Conservation (phyloP, 2,113 vertebrate species). For the Spilogale gracilis region DNA sequence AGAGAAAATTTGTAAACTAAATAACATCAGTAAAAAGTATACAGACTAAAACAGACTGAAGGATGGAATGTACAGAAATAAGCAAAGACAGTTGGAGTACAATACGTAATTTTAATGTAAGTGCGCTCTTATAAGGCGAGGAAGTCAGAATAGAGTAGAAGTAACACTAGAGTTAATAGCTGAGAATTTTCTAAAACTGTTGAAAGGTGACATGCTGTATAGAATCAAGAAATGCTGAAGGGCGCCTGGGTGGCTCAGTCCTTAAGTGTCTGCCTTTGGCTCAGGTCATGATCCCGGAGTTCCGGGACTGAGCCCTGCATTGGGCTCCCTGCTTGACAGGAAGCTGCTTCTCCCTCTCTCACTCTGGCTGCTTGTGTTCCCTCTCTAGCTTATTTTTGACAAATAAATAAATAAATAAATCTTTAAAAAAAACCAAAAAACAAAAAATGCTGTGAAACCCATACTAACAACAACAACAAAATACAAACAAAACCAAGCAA, state of each 20-base stretch:
- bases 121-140: not conserved
- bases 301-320: too few species aligned
- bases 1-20: conserved; percentile 3
- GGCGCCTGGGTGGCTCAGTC: too few species aligned
- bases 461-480: not conserved
- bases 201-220: not conserved
- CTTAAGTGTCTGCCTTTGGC: too few species aligned
- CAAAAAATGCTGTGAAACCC: not conserved
- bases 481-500: not conserved
- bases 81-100: not conserved
- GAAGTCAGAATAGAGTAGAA: not conserved
- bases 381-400: too few species aligned
- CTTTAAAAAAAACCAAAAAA: too few species aligned
- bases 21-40: not conserved
- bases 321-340: too few species aligned
- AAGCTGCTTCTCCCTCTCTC: too few species aligned
- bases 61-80: conserved; percentile 1
- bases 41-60: not conserved
- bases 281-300: too few species aligned
- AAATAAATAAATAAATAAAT: too few species aligned
- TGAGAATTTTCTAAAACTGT: not conserved
- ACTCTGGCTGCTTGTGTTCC: too few species aligned
- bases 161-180: not conserved
- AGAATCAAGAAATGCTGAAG: conserved; percentile 28
- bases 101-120: not conserved